Base-by-base conservation (phyloP, 2,888 invertebrate genomes). In the Cybosia mesomella region DNA sequence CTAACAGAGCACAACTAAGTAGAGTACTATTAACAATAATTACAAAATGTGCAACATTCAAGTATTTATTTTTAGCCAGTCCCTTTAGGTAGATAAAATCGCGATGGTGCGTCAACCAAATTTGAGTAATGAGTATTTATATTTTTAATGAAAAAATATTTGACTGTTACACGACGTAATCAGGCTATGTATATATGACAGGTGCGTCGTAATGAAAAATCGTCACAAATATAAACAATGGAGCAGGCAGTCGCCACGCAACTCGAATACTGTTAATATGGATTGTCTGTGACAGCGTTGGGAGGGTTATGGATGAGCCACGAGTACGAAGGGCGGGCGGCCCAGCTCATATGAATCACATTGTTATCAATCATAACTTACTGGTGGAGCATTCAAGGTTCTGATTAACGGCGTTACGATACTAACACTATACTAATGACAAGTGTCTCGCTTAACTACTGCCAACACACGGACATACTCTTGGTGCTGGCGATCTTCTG, bases 311-410 rank as follows among this genome's bases (percentile, higher is more conserved):
- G 87, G 91, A 92, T 91, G 87, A 83, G 84, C 76, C 74, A 13
- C 58, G 74, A 72, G 83, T 70, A 74, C 63, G 68, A 71, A 74
- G 79, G 79, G 81, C 76, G 80, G 84, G 70, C 83, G 80, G 77
- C 68, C 49, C 58, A 69, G 80, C 76, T 78, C 82, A 79, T 84
- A 85, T 84, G 87, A 87, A 87, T 85, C 89, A 85, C 84, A 84
- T 83, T 79, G 90, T 86, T 90, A 94, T 93, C 93, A 91, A 93
- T 94, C 93, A 94, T 91, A 88, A 89, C 89, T 91, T 91, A 90
- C 92, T 93, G 92, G 92, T 91, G 89, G 89, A 92, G 87, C 84
- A 79, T 82, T 83, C 76, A 78, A 82, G 81, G 82, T 85, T 83
- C 84, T 88, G 88, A 91, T 89, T 89, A 89, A 87, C 85, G 82